phyloP scores from a whole-genome alignment of 2,797 vertebrate species.

The Borostomias antarcticus region DNA sequence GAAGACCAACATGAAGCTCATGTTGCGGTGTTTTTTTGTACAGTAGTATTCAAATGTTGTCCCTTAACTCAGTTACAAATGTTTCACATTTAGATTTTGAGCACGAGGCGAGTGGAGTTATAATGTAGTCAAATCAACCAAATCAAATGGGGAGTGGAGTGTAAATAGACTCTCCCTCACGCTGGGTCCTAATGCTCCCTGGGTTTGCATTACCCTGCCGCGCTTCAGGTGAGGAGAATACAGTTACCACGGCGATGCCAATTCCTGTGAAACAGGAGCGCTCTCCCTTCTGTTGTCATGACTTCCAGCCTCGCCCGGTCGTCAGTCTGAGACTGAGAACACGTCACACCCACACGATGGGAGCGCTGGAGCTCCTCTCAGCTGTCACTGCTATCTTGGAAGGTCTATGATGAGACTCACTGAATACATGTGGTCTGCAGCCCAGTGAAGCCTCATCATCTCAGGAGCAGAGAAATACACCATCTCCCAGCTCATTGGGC shows the following conservation, averaged over 20 bases:
- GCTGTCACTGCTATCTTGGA: conserved; percentile 27
- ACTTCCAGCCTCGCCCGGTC: conserved; percentile 30
- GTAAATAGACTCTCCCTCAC: neutral
- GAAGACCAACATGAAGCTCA: neutral
- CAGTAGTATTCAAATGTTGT: neutral
- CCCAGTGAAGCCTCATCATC: conserved; percentile 12
- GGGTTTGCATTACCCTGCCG: neutral
- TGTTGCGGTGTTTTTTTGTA: neutral
- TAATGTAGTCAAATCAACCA: neutral
- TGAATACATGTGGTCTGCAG: conserved; percentile 16
- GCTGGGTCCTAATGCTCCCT: neutral
- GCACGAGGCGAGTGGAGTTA: neutral
- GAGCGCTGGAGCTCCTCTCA: conserved; percentile 14
- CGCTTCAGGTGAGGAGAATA: neutral
- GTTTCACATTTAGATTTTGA: neutral
- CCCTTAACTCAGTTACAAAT: neutral
- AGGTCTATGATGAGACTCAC: conserved; percentile 19
- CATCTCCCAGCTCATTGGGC: too few species aligned
- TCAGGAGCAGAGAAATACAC: neutral
- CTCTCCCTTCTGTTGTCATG: conserved; percentile 23
- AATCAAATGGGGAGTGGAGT: neutral
- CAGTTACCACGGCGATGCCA: conserved; percentile 23
- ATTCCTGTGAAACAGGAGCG: conserved; percentile 19
- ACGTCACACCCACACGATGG: conserved; percentile 38
- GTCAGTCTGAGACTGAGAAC: conserved; percentile 42